Base-by-base conservation (phyloP, 2,113 vertebrate genomes). In the Cavia aperea region DNA sequence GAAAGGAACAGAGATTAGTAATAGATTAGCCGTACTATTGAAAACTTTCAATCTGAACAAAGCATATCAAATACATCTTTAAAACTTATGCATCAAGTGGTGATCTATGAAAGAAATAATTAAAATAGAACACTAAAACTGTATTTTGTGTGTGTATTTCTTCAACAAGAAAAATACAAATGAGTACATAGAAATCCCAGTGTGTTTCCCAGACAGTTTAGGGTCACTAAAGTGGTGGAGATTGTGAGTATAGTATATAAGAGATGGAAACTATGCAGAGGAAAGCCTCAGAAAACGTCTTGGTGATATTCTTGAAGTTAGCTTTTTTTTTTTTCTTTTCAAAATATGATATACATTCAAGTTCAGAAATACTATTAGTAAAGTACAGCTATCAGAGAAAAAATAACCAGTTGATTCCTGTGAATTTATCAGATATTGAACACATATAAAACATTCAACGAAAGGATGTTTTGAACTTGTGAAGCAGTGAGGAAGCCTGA, bases 131-230 rank as follows among this genome's bases (percentile, higher is more conserved):
- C 43, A 43, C 16, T 4, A 24, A 21, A 63, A 31, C n/a, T 36
- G 66, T 62, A 10, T 29, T 46, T 14, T 4, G 78, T 36, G 18
- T 16, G 49, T 31, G 36, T 90, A 29, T 92, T 54, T 39, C 43
- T 15, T 70, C 9, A 66, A 51, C 21, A 58, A 66, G 65, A 21
- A 36, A 81, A 39, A 1, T 23, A 29, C 24, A 33, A 56, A 77
- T 78, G 0, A 46, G 4, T 81, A 10, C n/a, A 39, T 0, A 3
- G 8, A 23, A 3, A 19, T 81, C 12, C 46, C 23, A 56, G 0
- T 3, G 3, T 62, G 31, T 5, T 21, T 2, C 81, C 4, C 0
- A 54, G 8, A 56, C 1, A 62, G 56, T 49, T 43, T 24, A 49
- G 5, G 5, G 63, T 63, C 62, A 43, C 10, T 72, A 14, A 87